These are phyloP conservation scores for Volucella inanis DNA, from an alignment of 2,888 invertebrate genomes.

Conservation along the genomic window DNA sequence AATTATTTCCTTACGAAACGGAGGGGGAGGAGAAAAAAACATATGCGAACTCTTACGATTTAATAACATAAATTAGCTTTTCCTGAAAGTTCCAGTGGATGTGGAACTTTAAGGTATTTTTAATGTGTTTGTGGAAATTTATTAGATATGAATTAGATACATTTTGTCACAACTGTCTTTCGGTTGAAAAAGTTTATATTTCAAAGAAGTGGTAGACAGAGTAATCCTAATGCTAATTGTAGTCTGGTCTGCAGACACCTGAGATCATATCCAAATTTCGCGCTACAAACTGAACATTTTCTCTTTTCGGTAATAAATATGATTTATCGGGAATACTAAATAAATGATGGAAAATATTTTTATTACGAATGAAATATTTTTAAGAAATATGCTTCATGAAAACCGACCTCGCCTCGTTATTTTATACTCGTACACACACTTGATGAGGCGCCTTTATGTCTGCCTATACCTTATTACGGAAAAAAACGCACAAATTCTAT, in stretches of 20 bases:
- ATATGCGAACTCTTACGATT: slow-evolving; percentile 56
- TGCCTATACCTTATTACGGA: too few species aligned
- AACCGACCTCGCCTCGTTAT: too few species aligned
- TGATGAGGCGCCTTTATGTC: too few species aligned
- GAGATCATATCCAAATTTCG: slow-evolving; percentile 20
- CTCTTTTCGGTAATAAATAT: slow-evolving; percentile 32
- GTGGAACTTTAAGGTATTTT: slow-evolving; percentile 9
- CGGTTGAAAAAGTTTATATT: neutral
- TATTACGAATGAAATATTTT: too few species aligned
- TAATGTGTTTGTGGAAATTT: slow-evolving; percentile 32
- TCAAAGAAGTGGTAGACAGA: neutral
- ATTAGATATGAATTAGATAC: slow-evolving; percentile 42
- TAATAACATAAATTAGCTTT: slow-evolving; percentile 66
- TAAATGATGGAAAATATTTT: too few species aligned
- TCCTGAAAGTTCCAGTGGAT: slow-evolving; percentile 23
- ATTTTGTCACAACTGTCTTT: neutral
- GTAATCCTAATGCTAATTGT: slow-evolving; percentile 44
- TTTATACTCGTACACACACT: too few species aligned
- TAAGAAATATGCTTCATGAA: too few species aligned
- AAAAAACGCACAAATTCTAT: too few species aligned
- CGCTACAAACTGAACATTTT: slow-evolving; percentile 1
- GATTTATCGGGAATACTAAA: slow-evolving; percentile 34
- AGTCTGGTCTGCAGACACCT: slow-evolving; percentile 24
- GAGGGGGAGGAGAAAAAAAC: neutral
- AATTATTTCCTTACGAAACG: slow-evolving; percentile 11